Base-by-base conservation (phyloP, 1,140 invertebrate genomes). In the Nasonia giraulti region DNA sequence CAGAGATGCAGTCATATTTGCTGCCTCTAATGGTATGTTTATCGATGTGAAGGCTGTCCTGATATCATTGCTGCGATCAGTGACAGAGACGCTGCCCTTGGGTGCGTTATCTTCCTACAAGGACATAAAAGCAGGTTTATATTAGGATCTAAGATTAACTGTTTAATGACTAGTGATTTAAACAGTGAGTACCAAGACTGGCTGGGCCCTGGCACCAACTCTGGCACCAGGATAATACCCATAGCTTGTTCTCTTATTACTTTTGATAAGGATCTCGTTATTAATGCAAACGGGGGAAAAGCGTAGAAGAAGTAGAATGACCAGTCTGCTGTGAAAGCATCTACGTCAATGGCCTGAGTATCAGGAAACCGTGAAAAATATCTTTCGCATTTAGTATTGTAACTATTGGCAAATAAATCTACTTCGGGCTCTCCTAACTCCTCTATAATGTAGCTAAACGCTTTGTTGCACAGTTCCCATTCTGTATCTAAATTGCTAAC, bases 261-360 rank as follows among this genome's bases (percentile, higher is more conserved):
- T 84, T 87, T 87, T 37, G 79, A 23, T 79, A 87, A 50, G 0
- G 31, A 33, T 76, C 20, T 40, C 31, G 40, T 17, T 17, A 76
- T 76, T 23, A 76, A 12, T 0, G 74, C 7, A 14, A 76, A 76
- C n/a, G 74, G 40, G 17, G 40, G 74, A 20, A 76, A 76, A 1
- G 74, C 74, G 20, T 76, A 44, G 10, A n/a, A 47, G 20, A 76
- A 76, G 31, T 47, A 83, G 5, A 2, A 66, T 23, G 2, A 12
- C 89, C 89, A 89, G 44, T 80, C 76, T 2, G 87, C n/a, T 17
- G 88, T 89, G 44, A 88, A 88, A 0, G 88, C 88, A 68, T 90
- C 87, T 82, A 89, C 80, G 7, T 23, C 20, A 0, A 85, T 79
- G 1, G 89, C 87, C 12, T 88, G 74, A 6, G 87, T 77, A 23